phyloP scores from a whole-genome alignment of 2,888 invertebrate genomes.

The Dexiosoma caninum region DNA sequence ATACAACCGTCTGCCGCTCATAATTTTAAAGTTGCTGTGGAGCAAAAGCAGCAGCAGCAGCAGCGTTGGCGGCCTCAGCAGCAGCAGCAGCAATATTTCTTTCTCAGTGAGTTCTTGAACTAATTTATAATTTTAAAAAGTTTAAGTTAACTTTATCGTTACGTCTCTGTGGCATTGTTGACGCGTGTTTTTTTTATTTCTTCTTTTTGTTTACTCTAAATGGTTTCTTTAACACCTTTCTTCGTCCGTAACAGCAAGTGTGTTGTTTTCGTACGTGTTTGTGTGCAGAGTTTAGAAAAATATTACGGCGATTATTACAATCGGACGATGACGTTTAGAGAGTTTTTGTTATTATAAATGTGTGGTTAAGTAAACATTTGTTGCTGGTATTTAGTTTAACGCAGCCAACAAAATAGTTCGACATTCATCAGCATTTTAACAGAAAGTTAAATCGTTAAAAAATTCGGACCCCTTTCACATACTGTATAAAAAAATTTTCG shows the following conservation, averaged over 20 bases:
- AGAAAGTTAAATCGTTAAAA: too few species aligned
- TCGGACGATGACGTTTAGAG: constrained; percentile 64
- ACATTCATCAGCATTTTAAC: too few species aligned
- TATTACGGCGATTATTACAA: constrained; percentile 58
- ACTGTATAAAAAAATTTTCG: too few species aligned
- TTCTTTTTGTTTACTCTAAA: constrained; percentile 1
- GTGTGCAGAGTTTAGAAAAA: neutral
- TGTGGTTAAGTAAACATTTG: constrained; percentile 25
- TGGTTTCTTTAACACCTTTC: constrained; percentile 51
- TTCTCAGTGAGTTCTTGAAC: neutral
- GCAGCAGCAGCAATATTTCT: neutral
- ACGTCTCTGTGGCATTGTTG: neutral
- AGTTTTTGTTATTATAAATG: constrained; percentile 14
- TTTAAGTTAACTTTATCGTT: neutral
- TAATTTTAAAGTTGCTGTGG: neutral
- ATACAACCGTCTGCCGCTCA: constrained; percentile 13
- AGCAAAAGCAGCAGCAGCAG: neutral
- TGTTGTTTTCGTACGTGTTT: neutral
- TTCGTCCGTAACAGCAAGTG: neutral
- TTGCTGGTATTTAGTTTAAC: neutral
- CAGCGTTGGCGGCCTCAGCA: too few species aligned
- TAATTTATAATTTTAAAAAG: constrained; percentile 3
- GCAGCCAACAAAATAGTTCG: too few species aligned
- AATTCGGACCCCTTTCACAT: too few species aligned
- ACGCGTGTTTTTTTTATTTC: too few species aligned